These are phyloP conservation scores for Capromys pilorides DNA, from an alignment of 2,797 vertebrate species.

Conservation along the genomic window DNA sequence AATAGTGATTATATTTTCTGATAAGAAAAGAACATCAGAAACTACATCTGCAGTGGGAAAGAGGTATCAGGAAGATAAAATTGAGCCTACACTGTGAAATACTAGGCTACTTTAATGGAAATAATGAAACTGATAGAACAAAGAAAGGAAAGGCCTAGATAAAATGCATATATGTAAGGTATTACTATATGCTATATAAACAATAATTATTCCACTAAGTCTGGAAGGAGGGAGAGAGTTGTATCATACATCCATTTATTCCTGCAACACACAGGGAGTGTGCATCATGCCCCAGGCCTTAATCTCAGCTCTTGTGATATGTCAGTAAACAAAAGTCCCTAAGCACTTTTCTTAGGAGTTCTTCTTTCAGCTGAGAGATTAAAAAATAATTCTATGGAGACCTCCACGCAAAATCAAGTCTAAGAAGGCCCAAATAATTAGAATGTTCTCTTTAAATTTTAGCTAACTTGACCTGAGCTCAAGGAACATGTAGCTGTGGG, in stretches of 20 bases:
- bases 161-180: not conserved
- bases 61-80: fast-evolving
- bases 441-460: not conserved
- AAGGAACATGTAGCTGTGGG: not conserved
- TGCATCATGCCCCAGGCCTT: not conserved
- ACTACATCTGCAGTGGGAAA: not conserved
- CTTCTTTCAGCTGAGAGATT: not conserved
- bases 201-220: not conserved
- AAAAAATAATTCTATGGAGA: not conserved
- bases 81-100: not conserved
- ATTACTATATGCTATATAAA: not conserved
- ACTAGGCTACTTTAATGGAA: not conserved
- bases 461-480: not conserved
- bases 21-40: not conserved
- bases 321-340: not conserved
- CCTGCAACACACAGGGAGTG: not conserved
- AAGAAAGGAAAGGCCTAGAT: not conserved
- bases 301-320: not conserved
- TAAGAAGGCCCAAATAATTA: not conserved
- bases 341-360: not conserved
- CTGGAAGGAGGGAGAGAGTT: not conserved
- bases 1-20: not conserved
- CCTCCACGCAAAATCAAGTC: not conserved
- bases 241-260: not conserved
- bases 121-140: not conserved